A percentile compares a stretch with the other conserved stretches of the same genome.
phyloP scores from a whole-genome alignment of 2,113 vertebrate genomes.

The Camelus dromedarius region DNA sequence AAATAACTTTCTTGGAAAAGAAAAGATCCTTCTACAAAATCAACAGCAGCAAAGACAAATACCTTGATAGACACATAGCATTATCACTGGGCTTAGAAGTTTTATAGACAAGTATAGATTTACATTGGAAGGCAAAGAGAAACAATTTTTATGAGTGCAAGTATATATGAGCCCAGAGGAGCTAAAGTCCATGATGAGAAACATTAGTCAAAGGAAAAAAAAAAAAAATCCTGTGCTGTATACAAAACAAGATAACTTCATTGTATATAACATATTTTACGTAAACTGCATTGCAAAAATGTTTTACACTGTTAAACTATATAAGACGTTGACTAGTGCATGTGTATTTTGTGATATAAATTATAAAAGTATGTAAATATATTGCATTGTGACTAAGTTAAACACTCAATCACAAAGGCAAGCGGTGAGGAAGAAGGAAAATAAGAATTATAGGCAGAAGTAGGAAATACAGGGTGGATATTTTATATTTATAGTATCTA shows the following conservation, averaged over 20 bases:
- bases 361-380: slow-evolving; percentile 18
- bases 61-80: not conserved
- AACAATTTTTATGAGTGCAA: not conserved
- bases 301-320: slow-evolving; percentile 59
- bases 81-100: not conserved
- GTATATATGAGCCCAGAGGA: slow-evolving; percentile 41
- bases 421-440: not conserved
- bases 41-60: slow-evolving; percentile 2
- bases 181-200: not conserved
- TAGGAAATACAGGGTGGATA: not conserved
- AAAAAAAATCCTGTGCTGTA: not conserved
- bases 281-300: slow-evolving; percentile 8
- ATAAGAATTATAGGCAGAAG: not conserved
- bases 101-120: not conserved
- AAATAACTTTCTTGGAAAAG: not conserved
- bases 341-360: slow-evolving; percentile 42
- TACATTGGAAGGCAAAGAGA: not conserved
- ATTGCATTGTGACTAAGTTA: slow-evolving; percentile 66
- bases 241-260: slow-evolving; percentile 45
- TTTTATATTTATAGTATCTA: not conserved
- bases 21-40: not conserved
- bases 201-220: slow-evolving; percentile 46
- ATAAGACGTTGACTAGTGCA: slow-evolving; percentile 4
- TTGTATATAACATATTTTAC: slow-evolving; percentile 45
- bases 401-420: slow-evolving; percentile 47